phyloP scores from a whole-genome alignment of 1,140 invertebrate species.

The Brachionus calyciflorus region DNA sequence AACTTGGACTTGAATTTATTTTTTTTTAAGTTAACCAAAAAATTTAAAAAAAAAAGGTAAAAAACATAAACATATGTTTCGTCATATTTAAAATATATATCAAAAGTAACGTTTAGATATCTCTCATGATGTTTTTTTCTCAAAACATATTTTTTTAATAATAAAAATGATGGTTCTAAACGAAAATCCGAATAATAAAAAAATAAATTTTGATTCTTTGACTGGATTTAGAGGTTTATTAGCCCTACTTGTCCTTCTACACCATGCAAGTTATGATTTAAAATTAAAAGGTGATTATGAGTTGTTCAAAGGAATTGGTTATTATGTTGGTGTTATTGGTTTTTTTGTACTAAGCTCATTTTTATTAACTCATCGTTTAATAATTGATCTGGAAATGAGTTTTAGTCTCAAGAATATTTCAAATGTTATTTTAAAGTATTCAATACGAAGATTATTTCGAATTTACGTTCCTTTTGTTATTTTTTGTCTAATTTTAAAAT shows the following conservation, averaged over 20 bases:
- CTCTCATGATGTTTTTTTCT: too few species aligned
- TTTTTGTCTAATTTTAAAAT: not conserved
- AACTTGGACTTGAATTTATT: too few species aligned
- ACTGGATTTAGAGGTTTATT: not conserved
- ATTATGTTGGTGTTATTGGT: conserved; percentile 18
- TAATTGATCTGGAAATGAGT: not conserved
- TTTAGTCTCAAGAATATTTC: not conserved
- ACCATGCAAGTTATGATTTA: conserved; percentile 22
- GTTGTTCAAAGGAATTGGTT: conserved; percentile 7
- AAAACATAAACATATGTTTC: too few species aligned
- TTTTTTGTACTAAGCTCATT: conserved; percentile 16
- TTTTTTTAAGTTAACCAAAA: too few species aligned
- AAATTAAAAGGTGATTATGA: not conserved
- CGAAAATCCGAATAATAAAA: too few species aligned
- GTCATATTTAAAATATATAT: too few species aligned
- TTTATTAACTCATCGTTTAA: conserved; percentile 18
- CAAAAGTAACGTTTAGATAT: too few species aligned
- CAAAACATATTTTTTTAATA: too few species aligned
- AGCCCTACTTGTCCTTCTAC: not conserved
- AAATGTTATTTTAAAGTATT: not conserved
- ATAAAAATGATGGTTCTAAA: too few species aligned
- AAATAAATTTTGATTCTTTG: not conserved
- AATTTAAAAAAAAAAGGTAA: too few species aligned
- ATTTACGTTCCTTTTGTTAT: not conserved
- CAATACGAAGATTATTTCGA: not conserved